Evolutionary conservation across 2,888 invertebrate species (phyloP).

Genomic region (Sminthurides aquaticus): DNA sequence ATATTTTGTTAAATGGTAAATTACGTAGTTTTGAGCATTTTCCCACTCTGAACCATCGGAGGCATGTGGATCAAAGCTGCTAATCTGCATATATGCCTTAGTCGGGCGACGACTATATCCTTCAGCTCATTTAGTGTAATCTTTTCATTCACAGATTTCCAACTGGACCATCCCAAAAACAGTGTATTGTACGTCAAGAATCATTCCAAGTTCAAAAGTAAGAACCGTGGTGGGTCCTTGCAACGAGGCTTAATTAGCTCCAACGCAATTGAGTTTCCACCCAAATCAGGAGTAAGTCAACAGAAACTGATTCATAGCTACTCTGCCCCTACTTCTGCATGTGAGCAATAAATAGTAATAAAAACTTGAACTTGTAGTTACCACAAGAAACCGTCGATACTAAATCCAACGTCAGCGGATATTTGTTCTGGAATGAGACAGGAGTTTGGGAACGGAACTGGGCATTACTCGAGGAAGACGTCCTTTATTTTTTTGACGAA

Average conservation of each 20-base stretch:
- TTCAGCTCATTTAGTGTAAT: background rate
- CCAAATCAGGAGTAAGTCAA: conserved; percentile 46
- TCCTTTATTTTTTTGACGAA: conserved; percentile 51
- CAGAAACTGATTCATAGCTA: too few species aligned
- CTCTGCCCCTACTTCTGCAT: too few species aligned
- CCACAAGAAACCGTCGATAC: conserved; percentile 49
- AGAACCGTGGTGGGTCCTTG: conserved; percentile 38
- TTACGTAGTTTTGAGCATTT: background rate
- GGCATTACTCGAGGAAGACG: conserved; percentile 56
- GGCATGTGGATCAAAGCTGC: too few species aligned
- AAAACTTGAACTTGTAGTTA: background rate
- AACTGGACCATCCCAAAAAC: conserved; percentile 34
- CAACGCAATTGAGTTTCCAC: conserved; percentile 44
- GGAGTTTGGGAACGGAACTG: conserved; percentile 52
- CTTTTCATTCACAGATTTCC: conserved; percentile 35
- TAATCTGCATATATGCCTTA: too few species aligned
- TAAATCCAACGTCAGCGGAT: conserved; percentile 53
- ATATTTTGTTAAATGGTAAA: conserved; percentile 48
- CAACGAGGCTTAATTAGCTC: conserved; percentile 40
- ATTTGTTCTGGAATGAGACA: conserved; percentile 48
- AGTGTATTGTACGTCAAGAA: conserved; percentile 38
- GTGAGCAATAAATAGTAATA: too few species aligned
- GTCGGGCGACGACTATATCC: too few species aligned
- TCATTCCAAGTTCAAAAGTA: conserved; percentile 42
- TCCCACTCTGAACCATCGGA: too few species aligned